These are phyloP conservation scores for Lochmaea capreae DNA, from an alignment of 2,888 invertebrate genomes.

Conservation along the genomic window DNA sequence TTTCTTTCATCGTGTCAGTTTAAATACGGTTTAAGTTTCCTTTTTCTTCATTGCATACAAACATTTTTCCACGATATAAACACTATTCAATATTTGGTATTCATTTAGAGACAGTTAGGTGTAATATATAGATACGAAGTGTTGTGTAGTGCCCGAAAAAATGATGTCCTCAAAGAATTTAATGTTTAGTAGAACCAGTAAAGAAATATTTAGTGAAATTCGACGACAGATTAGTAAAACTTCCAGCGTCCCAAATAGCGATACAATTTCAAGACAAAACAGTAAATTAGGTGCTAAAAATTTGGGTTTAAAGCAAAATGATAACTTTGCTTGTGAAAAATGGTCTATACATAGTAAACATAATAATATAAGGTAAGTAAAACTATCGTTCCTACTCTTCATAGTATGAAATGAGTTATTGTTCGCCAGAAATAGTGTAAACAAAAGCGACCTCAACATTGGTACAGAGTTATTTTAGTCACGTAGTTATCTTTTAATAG, in stretches of 20 bases:
- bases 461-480: not conserved
- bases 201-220: conserved; percentile 56
- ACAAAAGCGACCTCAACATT: conserved; percentile 4
- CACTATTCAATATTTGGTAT: not conserved
- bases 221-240: conserved; percentile 70
- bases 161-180: conserved; percentile 52
- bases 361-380: conserved; percentile 62
- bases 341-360: conserved; percentile 61
- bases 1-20: conserved; percentile 53
- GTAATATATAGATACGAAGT: conserved; percentile 11
- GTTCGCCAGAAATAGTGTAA: not conserved
- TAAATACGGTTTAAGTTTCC: conserved; percentile 52
- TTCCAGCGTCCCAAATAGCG: conserved; percentile 72
- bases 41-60: conserved; percentile 38
- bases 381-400: not conserved
- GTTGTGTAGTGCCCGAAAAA: conserved; percentile 19
- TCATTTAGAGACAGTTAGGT: not conserved
- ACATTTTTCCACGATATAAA: too few species aligned
- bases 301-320: conserved; percentile 41
- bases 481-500: not conserved
- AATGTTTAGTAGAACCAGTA: conserved; percentile 53
- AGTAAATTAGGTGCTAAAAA: conserved; percentile 44
- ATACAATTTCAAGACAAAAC: conserved; percentile 68
- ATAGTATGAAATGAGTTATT: not conserved
- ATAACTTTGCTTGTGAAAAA: conserved; percentile 48